Base-by-base conservation (phyloP, 2,113 vertebrate genomes). In the Salvelinus namaycush region DNA sequence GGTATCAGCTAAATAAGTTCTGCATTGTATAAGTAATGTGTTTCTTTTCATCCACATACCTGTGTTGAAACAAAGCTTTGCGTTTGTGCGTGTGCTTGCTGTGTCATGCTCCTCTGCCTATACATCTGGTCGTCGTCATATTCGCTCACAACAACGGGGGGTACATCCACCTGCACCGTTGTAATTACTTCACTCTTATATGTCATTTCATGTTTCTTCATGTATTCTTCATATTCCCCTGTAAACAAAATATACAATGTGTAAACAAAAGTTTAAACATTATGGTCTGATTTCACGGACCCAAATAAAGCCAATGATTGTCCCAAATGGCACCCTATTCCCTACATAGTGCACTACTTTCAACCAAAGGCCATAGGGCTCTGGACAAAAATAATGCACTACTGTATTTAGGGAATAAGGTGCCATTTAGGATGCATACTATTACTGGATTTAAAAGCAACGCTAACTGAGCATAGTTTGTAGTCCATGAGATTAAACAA, bases 141-240 rank as follows among this genome's bases (percentile, higher is more conserved):
- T 68, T 97, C 96, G 75, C 89, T 92, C 24, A 95, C 89, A 14
- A 90, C 74, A 89, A 93, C 88, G 49, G 96, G 94, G 64, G 96
- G 95, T 76, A 92, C 82, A 81, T 94, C 94, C 81, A 88, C 96
- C 78, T 94, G 94, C 48, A 96, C 87, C 48, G 96, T 85, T 4
- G 94, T 87, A 66, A 93, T 97, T 86, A 94, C 81, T 90, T 98
- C 94, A 64, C 94, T 96, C 89, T 94, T 95, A 86, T 96, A 96
- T 6, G 94, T 94, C 87, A 92, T 85, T 76, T 96, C 95, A 79
- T 95, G 92, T 81, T 94, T 95, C 91, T 96, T 97, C 92, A 97
- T 91, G 80, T 95, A 93, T 66, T 92, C 87, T 74, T 98, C 97
- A 16, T 96, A 99, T 84, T 96, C 93, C 92, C 94, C 98, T 99